Evolutionary conservation across 2,797 vertebrate species (phyloP).

Genomic region (Peromyscus eremicus): DNA sequence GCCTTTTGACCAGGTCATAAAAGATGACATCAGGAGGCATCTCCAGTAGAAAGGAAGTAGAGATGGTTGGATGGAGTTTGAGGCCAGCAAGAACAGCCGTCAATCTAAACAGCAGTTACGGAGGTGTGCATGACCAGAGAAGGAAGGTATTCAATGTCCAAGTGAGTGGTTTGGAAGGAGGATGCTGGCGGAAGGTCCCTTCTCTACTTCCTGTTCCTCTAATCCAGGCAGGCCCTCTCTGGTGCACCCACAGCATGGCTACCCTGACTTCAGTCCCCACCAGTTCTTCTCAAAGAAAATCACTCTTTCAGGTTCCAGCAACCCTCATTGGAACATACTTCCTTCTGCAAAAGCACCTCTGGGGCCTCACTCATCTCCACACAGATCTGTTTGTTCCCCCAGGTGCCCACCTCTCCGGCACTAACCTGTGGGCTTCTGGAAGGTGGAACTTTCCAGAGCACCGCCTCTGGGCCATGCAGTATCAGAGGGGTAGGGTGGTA

Average conservation of each 20-base stretch:
- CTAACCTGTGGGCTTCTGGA: neutral
- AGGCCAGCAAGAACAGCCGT: neutral
- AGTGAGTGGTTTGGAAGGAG: neutral
- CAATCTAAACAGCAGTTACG: neutral
- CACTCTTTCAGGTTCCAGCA: neutral
- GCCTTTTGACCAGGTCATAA: neutral
- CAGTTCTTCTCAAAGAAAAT: neutral
- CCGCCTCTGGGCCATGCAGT: neutral
- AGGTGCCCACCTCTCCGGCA: neutral
- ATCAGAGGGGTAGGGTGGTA: neutral
- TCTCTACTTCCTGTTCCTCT: rapidly evolving
- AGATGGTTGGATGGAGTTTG: neutral
- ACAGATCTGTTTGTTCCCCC: neutral
- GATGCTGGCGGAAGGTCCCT: neutral
- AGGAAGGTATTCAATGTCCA: neutral
- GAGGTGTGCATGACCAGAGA: neutral
- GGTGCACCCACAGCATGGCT: neutral
- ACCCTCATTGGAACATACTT: neutral
- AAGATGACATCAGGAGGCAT: neutral
- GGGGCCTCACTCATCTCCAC: neutral
- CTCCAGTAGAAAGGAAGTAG: neutral
- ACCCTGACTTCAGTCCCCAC: rapidly evolving
- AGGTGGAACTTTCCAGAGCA: neutral
- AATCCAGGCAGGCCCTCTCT: neutral
- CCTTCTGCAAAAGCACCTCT: neutral